These are phyloP conservation scores for Drosophila koepferae DNA, from an alignment of 2,888 invertebrate genomes.

Conservation along the genomic window DNA sequence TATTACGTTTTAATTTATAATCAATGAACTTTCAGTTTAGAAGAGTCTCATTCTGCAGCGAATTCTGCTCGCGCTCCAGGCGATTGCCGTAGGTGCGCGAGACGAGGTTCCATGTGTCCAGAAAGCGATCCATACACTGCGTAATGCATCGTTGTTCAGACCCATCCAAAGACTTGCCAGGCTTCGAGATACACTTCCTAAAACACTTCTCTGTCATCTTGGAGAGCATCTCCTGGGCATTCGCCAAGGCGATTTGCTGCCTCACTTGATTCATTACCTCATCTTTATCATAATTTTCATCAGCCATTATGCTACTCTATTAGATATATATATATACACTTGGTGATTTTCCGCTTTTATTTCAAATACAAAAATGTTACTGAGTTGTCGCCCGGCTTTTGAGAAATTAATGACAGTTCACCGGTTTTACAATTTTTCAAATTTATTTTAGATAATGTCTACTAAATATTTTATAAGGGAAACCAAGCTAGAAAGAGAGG, in stretches of 20 bases:
- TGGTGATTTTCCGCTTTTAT: slow-evolving; percentile 33
- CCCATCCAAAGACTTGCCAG: slow-evolving; percentile 94
- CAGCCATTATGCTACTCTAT: slow-evolving; percentile 52
- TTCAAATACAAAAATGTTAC: slow-evolving; percentile 4
- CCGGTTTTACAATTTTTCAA: background rate
- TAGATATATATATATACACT: slow-evolving; percentile 12
- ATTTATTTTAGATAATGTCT: background rate
- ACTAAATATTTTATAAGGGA: background rate
- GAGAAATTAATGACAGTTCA: slow-evolving; percentile 3
- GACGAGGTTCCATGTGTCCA: slow-evolving; percentile 98
- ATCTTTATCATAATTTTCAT: slow-evolving; percentile 90
- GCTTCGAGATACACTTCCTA: slow-evolving; percentile 95
- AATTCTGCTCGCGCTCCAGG: slow-evolving; percentile 90
- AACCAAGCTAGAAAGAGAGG: background rate
- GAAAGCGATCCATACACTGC: slow-evolving; percentile 99
- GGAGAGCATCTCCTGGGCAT: slow-evolving; percentile 94
- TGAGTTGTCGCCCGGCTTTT: background rate
- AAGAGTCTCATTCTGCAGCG: slow-evolving; percentile 14
- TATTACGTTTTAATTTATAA: slow-evolving; percentile 29
- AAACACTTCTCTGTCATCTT: slow-evolving; percentile 99
- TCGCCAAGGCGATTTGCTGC: slow-evolving; percentile 96
- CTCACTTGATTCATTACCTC: slow-evolving; percentile 97
- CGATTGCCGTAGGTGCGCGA: slow-evolving; percentile 94
- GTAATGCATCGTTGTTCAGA: slow-evolving; percentile 95
- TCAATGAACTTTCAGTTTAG: slow-evolving; percentile 22